Evolutionary conservation across 2,797 vertebrate genomes (phyloP).

Genomic region (Lutjanus campechanus): DNA sequence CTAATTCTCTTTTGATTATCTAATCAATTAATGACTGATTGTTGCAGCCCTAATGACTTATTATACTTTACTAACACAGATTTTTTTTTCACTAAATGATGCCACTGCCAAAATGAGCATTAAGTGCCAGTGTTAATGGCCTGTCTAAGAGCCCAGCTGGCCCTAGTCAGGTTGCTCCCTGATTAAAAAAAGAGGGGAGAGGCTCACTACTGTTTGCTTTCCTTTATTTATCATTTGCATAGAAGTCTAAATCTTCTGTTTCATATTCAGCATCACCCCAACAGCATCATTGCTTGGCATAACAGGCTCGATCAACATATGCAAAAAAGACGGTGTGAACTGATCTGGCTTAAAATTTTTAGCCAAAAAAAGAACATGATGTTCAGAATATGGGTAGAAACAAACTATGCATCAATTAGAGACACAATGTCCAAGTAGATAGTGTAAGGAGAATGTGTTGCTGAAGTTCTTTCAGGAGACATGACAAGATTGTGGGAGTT

Average conservation of each 20-base stretch:
- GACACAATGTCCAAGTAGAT: background rate
- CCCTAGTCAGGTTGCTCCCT: background rate
- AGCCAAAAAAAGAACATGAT: background rate
- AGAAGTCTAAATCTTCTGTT: background rate
- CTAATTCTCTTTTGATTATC: too few species aligned
- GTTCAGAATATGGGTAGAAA: background rate
- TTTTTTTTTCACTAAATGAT: background rate
- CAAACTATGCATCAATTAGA: slow-evolving; percentile 6
- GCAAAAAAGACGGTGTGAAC: background rate
- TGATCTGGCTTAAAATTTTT: background rate
- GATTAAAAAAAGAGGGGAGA: background rate
- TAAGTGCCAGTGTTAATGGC: background rate
- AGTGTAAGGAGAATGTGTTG: background rate
- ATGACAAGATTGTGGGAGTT: slow-evolving; percentile 38
- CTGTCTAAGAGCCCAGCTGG: slow-evolving; percentile 11
- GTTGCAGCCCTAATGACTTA: background rate
- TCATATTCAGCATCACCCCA: background rate
- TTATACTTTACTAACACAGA: too few species aligned
- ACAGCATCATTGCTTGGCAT: background rate
- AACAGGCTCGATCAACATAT: background rate
- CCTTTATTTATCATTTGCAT: background rate
- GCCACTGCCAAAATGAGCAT: background rate
- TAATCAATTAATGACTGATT: too few species aligned
- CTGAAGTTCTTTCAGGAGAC: background rate
- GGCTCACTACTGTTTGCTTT: background rate